Conservation (phyloP, 1,140 invertebrate species). For the Phthorimaea operculella region DNA sequence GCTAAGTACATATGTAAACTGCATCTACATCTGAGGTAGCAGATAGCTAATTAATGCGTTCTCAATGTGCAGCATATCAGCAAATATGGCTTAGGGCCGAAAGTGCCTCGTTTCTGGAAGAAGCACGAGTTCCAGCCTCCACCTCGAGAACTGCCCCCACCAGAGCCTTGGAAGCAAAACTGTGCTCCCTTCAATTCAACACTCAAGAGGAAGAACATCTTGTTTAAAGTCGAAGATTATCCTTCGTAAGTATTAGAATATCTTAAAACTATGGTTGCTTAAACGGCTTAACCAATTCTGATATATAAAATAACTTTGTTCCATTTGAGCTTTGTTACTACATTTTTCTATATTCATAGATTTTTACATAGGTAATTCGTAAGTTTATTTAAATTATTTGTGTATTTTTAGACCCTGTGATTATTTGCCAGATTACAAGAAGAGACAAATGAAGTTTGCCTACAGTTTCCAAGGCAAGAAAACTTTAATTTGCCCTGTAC, state of each 20-base stretch:
- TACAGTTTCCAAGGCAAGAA: conserved; percentile 54
- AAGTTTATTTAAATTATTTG: too few species aligned
- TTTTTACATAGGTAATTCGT: too few species aligned
- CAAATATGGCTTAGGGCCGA: conserved; percentile 38
- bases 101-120: conserved; percentile 36
- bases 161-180: conserved; percentile 27
- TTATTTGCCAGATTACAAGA: conserved; percentile 46
- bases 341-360: too few species aligned
- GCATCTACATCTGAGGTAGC: too few species aligned
- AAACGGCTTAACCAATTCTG: too few species aligned
- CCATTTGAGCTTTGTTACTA: too few species aligned
- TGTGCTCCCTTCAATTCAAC: conserved; percentile 58
- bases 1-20: too few species aligned
- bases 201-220: conserved; percentile 34
- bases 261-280: neutral
- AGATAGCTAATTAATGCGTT: neutral
- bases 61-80: conserved; percentile 31
- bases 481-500: conserved; percentile 44
- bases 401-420: conserved; percentile 43
- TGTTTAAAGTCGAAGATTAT: conserved; percentile 35
- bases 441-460: conserved; percentile 47
- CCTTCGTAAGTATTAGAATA: conserved; percentile 45
- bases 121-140: conserved; percentile 59
- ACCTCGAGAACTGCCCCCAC: conserved; percentile 22
- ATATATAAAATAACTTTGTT: too few species aligned